Conservation (phyloP, 2,797 vertebrate genomes). For the Pteropus rufus region DNA sequence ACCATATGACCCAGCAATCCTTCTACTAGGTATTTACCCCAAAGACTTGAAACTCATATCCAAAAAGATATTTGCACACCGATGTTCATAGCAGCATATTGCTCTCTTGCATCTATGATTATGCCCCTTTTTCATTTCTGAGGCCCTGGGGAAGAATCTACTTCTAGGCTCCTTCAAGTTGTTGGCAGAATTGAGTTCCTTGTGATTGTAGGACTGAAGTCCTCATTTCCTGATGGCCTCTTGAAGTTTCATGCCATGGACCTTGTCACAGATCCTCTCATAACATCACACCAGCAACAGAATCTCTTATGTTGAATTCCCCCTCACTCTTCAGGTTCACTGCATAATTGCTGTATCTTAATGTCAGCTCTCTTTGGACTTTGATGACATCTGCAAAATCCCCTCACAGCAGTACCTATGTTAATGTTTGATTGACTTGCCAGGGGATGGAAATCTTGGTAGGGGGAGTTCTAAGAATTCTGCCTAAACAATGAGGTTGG, state of each 20-base stretch:
- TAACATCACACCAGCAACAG: rapidly evolving
- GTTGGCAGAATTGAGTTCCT: not conserved
- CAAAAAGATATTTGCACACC: no score
- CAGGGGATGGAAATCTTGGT: not conserved
- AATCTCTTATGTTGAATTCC: not conserved
- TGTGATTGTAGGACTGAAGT: not conserved
- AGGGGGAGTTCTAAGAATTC: not conserved
- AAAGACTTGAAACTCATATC: no score
- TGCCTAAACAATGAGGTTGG: not conserved
- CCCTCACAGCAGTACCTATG: not conserved
- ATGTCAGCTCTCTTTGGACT: not conserved
- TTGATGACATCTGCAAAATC: not conserved
- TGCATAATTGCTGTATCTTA: not conserved
- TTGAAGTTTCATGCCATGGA: not conserved
- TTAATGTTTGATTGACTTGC: not conserved
- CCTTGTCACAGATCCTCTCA: not conserved
- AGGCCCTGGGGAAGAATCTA: not conserved
- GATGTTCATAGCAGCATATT: no score
- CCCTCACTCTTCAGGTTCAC: not conserved
- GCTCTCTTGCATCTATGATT: not conserved
- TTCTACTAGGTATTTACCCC: no score
- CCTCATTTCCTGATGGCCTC: not conserved
- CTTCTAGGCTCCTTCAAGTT: not conserved
- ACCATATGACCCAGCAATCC: no score
- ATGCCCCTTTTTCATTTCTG: not conserved